phyloP scores from a whole-genome alignment of 2,888 invertebrate species.

The Sesia apiformis region DNA sequence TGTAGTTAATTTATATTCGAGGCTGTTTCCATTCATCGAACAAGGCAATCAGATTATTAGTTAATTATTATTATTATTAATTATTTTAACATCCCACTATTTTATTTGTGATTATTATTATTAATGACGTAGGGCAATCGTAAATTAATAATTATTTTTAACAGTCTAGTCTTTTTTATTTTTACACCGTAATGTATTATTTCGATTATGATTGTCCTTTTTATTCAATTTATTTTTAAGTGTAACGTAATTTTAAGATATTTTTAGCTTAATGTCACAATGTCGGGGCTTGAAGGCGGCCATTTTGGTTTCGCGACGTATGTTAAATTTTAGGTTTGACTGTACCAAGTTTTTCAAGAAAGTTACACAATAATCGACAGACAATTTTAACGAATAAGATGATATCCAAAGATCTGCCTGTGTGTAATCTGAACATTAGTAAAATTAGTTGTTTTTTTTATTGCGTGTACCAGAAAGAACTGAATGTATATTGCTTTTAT shows the following conservation, averaged over 20 bases:
- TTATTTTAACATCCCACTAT: conserved; percentile 8
- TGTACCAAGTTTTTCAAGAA: too few relatives aligned
- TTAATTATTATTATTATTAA: neutral
- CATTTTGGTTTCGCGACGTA: too few relatives aligned
- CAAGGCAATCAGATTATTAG: neutral
- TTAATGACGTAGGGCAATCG: conserved; percentile 4
- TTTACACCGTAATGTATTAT: conserved; percentile 54
- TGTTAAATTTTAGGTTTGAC: too few relatives aligned
- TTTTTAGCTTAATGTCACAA: too few relatives aligned
- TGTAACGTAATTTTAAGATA: neutral
- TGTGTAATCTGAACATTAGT: conserved; percentile 11
- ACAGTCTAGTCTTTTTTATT: conserved; percentile 63
- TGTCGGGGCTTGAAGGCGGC: too few relatives aligned
- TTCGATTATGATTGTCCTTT: conserved; percentile 28
- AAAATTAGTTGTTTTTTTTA: conserved; percentile 9
- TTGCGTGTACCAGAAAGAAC: conserved; percentile 22
- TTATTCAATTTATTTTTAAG: conserved; percentile 19
- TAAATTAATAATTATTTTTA: conserved; percentile 36
- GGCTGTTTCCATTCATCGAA: neutral
- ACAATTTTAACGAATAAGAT: conserved; percentile 1
- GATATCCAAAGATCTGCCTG: conserved; percentile 27
- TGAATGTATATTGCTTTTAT: conserved; percentile 20
- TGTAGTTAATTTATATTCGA: neutral
- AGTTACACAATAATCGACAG: too few relatives aligned
- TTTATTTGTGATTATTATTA: conserved; percentile 22